Conservation (phyloP, 2,113 vertebrate species). For the Notarius lentiginosus region DNA sequence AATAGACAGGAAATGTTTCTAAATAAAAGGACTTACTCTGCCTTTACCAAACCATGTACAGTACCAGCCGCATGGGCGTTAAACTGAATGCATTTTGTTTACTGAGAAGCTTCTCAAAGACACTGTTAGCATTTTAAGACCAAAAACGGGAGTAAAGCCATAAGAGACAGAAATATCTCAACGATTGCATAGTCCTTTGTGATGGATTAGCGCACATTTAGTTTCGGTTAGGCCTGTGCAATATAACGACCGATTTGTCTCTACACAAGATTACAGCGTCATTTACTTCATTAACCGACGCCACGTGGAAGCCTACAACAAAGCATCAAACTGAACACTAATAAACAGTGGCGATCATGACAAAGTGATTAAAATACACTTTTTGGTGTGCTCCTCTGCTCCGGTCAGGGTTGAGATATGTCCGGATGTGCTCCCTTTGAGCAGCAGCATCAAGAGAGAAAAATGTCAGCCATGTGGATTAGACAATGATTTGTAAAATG, state of each 20-base stretch:
- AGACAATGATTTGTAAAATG: not conserved
- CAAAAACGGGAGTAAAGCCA: not conserved
- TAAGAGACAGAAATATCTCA: not conserved
- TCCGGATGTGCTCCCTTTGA: not conserved
- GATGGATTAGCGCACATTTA: not conserved
- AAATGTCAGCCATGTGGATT: not conserved
- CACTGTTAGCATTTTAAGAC: not conserved
- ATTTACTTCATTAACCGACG: not conserved
- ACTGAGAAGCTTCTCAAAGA: not conserved
- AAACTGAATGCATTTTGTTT: not conserved
- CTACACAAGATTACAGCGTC: not conserved
- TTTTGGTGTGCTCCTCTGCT: not conserved
- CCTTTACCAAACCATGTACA: not conserved
- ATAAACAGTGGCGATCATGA: not conserved
- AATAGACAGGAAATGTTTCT: not conserved
- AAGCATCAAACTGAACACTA: not conserved
- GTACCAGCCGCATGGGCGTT: not conserved
- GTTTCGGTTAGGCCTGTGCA: not conserved
- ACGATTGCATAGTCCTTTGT: not conserved
- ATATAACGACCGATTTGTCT: not conserved
- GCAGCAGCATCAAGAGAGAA: not conserved
- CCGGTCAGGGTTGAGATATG: not conserved
- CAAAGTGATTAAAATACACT: not conserved
- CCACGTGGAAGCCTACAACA: too few species aligned
- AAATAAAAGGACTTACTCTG: not conserved